Percentiles rank a stretch among this genome's conserved stretches.
Conservation (phyloP, 2,888 invertebrate species). For the Cosmopolites sordidus region DNA sequence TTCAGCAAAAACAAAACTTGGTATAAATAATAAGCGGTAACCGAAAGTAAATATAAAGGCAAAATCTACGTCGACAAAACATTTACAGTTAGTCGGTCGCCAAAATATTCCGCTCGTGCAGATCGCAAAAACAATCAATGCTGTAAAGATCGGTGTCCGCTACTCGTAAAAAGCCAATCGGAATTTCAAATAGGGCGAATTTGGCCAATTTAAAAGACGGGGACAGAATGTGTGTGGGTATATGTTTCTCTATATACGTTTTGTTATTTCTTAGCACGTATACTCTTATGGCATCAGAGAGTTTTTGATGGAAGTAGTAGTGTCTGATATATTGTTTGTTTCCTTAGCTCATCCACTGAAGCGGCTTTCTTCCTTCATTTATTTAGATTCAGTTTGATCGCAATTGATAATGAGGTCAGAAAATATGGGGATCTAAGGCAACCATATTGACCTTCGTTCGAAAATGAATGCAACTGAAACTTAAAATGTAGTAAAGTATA, state of each 20-base stretch:
- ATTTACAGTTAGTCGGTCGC: not conserved
- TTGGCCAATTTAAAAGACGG: conserved; percentile 4
- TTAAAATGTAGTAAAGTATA: no score
- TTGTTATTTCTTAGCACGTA: conserved; percentile 12
- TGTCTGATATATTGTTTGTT: not conserved
- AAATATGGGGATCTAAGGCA: no score
- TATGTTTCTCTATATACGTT: not conserved
- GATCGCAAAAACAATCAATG: conserved; percentile 7
- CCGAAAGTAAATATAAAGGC: not conserved
- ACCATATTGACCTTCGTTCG: no score
- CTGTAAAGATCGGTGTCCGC: conserved; percentile 11
- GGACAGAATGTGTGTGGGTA: conserved; percentile 2
- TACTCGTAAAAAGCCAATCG: conserved; percentile 7
- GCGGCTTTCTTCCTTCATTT: no score
- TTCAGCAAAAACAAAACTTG: no score
- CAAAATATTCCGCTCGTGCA: not conserved
- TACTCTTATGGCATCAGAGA: conserved; percentile 2
- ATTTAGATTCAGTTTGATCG: no score
- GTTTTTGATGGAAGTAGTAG: not conserved
- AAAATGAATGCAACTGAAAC: no score
- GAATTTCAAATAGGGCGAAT: conserved; percentile 13
- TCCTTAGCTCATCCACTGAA: not conserved
- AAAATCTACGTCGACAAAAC: not conserved
- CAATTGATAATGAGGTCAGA: no score
- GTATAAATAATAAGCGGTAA: no score